Evolutionary conservation across 1,140 invertebrate species (phyloP).

Genomic region (Drosophila nebulosa): DNA sequence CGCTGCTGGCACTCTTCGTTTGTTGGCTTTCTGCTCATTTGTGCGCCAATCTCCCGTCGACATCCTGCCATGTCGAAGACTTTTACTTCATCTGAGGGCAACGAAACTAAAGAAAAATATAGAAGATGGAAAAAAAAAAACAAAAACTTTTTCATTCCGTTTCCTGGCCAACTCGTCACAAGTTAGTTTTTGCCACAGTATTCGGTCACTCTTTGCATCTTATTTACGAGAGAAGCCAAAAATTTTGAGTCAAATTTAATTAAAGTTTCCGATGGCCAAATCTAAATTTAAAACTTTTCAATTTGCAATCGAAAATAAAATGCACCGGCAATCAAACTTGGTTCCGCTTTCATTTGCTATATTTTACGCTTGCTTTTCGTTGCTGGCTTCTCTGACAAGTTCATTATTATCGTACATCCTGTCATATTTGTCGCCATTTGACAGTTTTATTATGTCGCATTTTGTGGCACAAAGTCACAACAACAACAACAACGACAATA

Average conservation of each 20-base stretch:
- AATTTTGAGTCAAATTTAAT: not conserved
- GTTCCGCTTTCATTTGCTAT: not conserved
- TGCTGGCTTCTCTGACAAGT: conserved; percentile 32
- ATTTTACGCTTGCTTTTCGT: not conserved
- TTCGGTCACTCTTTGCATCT: not conserved
- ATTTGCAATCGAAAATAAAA: not conserved
- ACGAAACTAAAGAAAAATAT: not conserved
- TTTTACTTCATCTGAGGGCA: conserved; percentile 48
- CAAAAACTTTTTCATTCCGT: conserved; percentile 59
- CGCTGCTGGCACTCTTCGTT: conserved; percentile 24
- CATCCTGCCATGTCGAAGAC: conserved; percentile 36
- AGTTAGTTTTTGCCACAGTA: conserved; percentile 19
- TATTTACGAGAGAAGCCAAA: not conserved
- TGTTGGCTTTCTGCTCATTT: conserved; percentile 55
- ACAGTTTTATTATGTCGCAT: conserved; percentile 56
- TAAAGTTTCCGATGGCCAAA: not conserved
- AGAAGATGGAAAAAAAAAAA: not conserved
- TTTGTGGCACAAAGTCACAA: conserved; percentile 26
- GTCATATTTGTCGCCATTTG: conserved; percentile 61
- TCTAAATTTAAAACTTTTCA: not conserved
- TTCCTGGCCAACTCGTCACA: conserved; percentile 56
- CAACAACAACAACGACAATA: not conserved
- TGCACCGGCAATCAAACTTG: conserved; percentile 24
- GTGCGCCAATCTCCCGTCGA: conserved; percentile 69
- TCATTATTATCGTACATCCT: conserved; percentile 65